Evolutionary conservation across 2,888 invertebrate genomes (phyloP).

Genomic region (Tromatobia lineatoria): DNA sequence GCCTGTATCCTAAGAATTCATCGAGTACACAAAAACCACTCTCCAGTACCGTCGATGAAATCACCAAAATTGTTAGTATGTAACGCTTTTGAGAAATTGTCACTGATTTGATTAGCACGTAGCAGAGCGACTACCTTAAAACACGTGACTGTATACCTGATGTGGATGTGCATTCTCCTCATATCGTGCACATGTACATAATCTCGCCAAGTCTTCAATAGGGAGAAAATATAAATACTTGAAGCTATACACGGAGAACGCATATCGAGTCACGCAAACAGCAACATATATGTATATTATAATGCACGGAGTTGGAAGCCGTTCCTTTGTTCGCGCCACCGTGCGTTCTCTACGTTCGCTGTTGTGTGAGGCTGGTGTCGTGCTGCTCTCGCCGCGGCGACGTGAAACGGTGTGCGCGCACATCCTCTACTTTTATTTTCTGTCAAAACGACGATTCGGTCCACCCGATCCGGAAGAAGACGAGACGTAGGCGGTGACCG

Average conservation of each 20-base stretch:
- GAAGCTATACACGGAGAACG: constrained; percentile 28
- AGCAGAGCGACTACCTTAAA: no score
- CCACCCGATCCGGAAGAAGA: constrained; percentile 39
- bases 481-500: constrained; percentile 59
- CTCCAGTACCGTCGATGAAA: no score
- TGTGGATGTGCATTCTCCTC: constrained; percentile 20
- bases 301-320: constrained; percentile 20
- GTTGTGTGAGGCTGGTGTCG: background rate
- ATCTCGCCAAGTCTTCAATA: constrained; percentile 8
- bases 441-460: constrained; percentile 48
- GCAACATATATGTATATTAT: constrained; percentile 13
- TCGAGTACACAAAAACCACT: no score
- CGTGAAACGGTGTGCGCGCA: constrained; percentile 15
- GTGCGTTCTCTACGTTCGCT: constrained; percentile 1
- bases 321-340: constrained; percentile 52
- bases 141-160: constrained; percentile 19
- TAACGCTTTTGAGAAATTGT: background rate
- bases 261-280: constrained; percentile 27
- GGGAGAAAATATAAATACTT: constrained; percentile 55
- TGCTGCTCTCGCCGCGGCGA: constrained; percentile 8
- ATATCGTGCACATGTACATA: constrained; percentile 32
- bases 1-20: no score
- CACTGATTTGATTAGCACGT: no score
- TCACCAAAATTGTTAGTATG: no score
- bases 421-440: constrained; percentile 26